Evolutionary conservation across 2,797 vertebrate species (phyloP).

Genomic region (Parotocinclus haroldoi): DNA sequence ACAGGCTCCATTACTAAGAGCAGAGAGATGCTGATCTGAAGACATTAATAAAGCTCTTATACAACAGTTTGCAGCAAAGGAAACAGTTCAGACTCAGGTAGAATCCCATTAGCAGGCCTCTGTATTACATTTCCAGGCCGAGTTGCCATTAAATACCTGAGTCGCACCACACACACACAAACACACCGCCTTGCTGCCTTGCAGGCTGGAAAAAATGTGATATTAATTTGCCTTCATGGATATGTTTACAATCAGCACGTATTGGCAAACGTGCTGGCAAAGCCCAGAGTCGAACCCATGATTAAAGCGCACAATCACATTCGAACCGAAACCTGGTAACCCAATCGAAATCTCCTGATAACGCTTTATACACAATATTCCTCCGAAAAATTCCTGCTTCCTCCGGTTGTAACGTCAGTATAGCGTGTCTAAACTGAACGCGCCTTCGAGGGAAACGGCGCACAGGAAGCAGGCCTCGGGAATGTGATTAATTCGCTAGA

Average conservation of each 20-base stretch:
- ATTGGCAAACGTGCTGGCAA: slow-evolving; percentile 35
- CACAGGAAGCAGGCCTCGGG: slow-evolving; percentile 35
- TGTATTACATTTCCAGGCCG: slow-evolving; percentile 5
- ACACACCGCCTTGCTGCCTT: slow-evolving; percentile 4
- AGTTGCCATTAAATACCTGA: slow-evolving; percentile 8
- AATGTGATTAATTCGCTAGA: slow-evolving; percentile 51
- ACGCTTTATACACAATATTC: slow-evolving; percentile 24
- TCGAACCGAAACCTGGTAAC: slow-evolving; percentile 31
- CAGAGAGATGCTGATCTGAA: too few species aligned
- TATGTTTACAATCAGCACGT: slow-evolving; percentile 37
- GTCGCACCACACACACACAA: background rate
- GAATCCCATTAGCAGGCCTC: background rate
- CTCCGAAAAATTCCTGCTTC: slow-evolving; percentile 17
- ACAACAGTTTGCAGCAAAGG: too few species aligned
- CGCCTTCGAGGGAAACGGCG: slow-evolving; percentile 38
- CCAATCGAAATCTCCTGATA: slow-evolving; percentile 39
- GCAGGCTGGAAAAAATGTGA: slow-evolving; percentile 26
- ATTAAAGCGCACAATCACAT: slow-evolving; percentile 48
- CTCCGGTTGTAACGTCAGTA: slow-evolving; percentile 6
- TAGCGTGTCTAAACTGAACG: slow-evolving; percentile 32
- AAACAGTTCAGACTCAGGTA: background rate
- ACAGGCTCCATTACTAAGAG: too few species aligned
- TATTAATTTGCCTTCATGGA: slow-evolving; percentile 31
- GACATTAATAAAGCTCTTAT: too few species aligned
- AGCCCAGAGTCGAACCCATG: slow-evolving; percentile 31